Evolutionary conservation across 2,797 vertebrate species (phyloP).

Genomic region (Falco berigora): DNA sequence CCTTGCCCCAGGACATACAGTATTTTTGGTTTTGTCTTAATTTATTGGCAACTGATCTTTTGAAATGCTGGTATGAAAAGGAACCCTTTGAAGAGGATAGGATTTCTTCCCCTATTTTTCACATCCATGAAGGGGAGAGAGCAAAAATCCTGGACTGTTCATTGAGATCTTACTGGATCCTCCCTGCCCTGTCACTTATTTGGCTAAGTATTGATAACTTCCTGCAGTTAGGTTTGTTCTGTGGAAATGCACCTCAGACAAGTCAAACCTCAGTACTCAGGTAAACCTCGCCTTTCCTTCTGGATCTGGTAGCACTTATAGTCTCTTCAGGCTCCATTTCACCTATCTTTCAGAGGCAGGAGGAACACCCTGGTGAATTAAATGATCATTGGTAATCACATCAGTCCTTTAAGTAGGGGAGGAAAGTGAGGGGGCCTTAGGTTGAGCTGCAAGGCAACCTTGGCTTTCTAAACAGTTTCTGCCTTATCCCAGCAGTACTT

Average conservation of each 20-base stretch:
- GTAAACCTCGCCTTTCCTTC: background rate
- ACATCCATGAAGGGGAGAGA: background rate
- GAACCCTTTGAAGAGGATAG: background rate
- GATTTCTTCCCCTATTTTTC: background rate
- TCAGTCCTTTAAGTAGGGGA: background rate
- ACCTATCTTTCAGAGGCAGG: background rate
- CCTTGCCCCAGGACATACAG: background rate
- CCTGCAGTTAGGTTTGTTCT: background rate
- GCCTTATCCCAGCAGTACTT: background rate
- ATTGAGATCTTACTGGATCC: background rate
- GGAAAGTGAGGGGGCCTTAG: background rate
- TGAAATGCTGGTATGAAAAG: slow-evolving; percentile 4
- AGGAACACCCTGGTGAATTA: background rate
- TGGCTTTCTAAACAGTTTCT: background rate
- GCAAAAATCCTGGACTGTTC: background rate
- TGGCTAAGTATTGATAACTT: background rate
- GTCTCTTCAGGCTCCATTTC: background rate
- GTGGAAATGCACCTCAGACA: background rate
- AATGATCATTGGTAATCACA: background rate
- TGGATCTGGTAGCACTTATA: background rate
- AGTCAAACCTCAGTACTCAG: background rate
- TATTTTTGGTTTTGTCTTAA: slow-evolving; percentile 40
- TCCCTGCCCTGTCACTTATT: background rate
- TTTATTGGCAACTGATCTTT: slow-evolving; percentile 59
- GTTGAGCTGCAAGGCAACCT: background rate